Percentiles rank a stretch among this genome's conserved stretches.
phyloP scores from a whole-genome alignment of 2,113 vertebrate species.

The Scopus umbretta region DNA sequence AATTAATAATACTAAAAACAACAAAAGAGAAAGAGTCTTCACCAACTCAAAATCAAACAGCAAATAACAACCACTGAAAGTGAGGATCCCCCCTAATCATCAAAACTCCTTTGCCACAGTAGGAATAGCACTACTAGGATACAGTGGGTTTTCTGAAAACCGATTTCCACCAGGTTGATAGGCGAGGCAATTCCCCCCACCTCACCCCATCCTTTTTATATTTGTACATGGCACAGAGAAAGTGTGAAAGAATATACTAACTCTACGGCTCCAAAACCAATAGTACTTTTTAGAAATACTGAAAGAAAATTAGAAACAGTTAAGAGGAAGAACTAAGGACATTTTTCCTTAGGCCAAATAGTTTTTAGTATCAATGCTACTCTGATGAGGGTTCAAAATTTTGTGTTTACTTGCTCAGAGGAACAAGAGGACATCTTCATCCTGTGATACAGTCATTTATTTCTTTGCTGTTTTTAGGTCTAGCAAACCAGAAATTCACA shows the following conservation, averaged over 20 bases:
- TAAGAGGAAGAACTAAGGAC: not conserved
- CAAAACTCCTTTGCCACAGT: not conserved
- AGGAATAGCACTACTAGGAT: not conserved
- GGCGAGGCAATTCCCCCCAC: rapidly evolving
- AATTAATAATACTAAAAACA: not conserved
- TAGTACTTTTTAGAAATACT: not conserved
- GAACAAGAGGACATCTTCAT: not conserved
- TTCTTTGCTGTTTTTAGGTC: not conserved
- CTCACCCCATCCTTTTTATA: not conserved
- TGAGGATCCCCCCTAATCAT: not conserved
- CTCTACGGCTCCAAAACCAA: not conserved
- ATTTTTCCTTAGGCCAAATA: not conserved
- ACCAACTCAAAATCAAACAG: not conserved
- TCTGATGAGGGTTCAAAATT: not conserved
- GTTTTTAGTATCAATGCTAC: not conserved
- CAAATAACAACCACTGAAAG: not conserved
- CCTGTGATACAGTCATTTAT: not conserved
- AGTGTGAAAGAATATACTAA: not conserved
- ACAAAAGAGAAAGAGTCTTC: not conserved
- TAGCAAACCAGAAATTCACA: not conserved
- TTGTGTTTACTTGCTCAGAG: not conserved
- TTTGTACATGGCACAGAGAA: not conserved
- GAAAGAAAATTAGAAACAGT: not conserved
- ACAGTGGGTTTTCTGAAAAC: not conserved
- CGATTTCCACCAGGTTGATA: not conserved